Evolutionary conservation across 2,888 invertebrate species (phyloP).

Genomic region (Polyommatus icarus): DNA sequence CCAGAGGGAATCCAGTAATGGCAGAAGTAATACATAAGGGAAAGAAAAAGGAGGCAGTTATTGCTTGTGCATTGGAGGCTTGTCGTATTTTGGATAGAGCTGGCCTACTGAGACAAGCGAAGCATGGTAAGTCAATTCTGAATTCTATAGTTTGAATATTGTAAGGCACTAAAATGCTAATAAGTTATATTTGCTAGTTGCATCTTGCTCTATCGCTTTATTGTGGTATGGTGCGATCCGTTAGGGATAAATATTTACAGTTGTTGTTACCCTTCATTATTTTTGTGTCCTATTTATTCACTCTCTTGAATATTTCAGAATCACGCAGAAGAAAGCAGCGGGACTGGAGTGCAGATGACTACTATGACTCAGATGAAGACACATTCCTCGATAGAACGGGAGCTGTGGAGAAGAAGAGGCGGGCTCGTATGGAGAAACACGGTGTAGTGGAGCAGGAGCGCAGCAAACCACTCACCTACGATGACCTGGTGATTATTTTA

Average conservation of each 20-base stretch:
- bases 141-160: background rate
- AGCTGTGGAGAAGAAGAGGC: slow-evolving; percentile 91
- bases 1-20: slow-evolving; percentile 85
- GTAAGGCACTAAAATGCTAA: no score
- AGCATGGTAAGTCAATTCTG: slow-evolving; percentile 83
- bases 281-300: background rate
- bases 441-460: slow-evolving; percentile 74
- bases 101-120: slow-evolving; percentile 91
- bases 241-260: no score
- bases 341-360: slow-evolving; percentile 93
- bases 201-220: no score
- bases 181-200: no score
- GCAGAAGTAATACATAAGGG: slow-evolving; percentile 94
- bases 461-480: slow-evolving; percentile 79
- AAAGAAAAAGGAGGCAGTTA: slow-evolving; percentile 96
- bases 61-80: slow-evolving; percentile 96
- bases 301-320: slow-evolving; percentile 71
- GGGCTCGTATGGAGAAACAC: slow-evolving; percentile 85
- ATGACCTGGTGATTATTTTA: slow-evolving; percentile 80
- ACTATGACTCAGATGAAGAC: slow-evolving; percentile 97
- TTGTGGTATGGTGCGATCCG: no score
- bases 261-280: no score
- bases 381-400: slow-evolving; percentile 97
- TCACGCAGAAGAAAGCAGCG: slow-evolving; percentile 89
- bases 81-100: slow-evolving; percentile 94